Evolutionary conservation across 2,888 invertebrate species (phyloP).

Genomic region (Polymixis flavicincta): DNA sequence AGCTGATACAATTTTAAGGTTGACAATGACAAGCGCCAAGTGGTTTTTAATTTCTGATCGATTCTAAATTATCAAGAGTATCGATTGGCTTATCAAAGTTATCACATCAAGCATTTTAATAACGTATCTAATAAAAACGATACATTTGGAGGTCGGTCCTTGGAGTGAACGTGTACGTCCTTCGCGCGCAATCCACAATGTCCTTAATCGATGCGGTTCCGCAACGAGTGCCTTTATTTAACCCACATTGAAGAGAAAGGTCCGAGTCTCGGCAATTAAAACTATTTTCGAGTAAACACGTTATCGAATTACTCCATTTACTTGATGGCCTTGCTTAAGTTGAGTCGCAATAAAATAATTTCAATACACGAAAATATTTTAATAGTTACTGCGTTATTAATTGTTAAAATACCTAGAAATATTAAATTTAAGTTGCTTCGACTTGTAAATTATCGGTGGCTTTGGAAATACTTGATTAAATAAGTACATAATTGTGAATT

Average conservation of each 20-base stretch:
- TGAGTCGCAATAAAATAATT: conserved; percentile 35
- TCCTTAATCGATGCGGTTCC: conserved; percentile 63
- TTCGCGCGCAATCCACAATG: conserved; percentile 70
- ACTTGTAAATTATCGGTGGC: conserved; percentile 6
- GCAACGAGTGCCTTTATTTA: conserved; percentile 57
- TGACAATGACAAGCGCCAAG: conserved; percentile 6
- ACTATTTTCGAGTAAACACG: conserved; percentile 57
- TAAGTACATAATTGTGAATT: background rate
- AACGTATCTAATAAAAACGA: conserved; percentile 3
- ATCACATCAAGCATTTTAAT: conserved; percentile 29
- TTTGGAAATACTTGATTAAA: conserved; percentile 19
- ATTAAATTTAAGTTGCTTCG: background rate
- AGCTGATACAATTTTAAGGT: conserved; percentile 22
- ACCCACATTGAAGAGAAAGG: conserved; percentile 63
- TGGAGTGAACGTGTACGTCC: conserved; percentile 68
- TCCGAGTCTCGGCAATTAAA: conserved; percentile 47
- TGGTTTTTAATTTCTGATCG: conserved; percentile 12
- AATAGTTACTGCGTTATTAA: conserved; percentile 29
- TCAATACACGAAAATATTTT: conserved; percentile 57
- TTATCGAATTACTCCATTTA: conserved; percentile 53
- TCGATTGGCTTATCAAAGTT: conserved; percentile 33
- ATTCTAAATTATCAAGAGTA: conserved; percentile 27
- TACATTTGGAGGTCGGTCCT: conserved; percentile 65
- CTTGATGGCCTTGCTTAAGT: conserved; percentile 58
- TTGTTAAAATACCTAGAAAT: conserved; percentile 34